phyloP scores from a whole-genome alignment of 2,113 vertebrate species.

The Saimiri boliviensis region DNA sequence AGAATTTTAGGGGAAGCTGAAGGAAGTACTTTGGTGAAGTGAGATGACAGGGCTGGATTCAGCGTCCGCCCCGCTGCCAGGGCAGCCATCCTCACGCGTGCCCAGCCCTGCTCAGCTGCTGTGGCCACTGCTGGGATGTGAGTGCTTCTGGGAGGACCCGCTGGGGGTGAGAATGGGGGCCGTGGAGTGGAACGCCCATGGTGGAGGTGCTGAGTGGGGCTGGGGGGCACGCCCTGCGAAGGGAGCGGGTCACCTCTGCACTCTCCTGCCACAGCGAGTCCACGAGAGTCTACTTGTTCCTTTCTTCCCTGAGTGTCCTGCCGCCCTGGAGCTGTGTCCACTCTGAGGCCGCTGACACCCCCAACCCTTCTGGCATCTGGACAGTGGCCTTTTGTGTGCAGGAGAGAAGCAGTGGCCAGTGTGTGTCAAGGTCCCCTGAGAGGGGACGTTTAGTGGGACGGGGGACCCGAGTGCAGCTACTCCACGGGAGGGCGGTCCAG shows the following conservation, averaged over 20 bases:
- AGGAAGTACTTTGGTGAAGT: not conserved
- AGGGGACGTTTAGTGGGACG: too few relatives aligned
- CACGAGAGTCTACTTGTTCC: not conserved
- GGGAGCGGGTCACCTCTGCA: too few relatives aligned
- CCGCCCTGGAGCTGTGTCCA: not conserved
- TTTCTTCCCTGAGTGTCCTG: not conserved
- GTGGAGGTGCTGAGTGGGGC: not conserved
- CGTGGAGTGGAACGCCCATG: too few relatives aligned
- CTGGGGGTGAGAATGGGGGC: too few relatives aligned
- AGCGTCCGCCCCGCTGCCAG: not conserved
- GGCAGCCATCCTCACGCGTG: rapidly evolving
- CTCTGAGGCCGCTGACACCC: not conserved
- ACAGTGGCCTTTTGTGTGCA: not conserved
- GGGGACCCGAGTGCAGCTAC: too few relatives aligned
- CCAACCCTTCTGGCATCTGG: not conserved
- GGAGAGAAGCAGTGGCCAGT: not conserved
- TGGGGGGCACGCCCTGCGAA: not conserved
- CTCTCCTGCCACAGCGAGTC: not conserved
- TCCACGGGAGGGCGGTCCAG: too few relatives aligned
- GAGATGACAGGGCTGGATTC: not conserved
- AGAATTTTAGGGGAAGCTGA: not conserved
- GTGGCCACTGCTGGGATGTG: not conserved
- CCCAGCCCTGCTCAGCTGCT: rapidly evolving
- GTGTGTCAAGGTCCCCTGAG: too few relatives aligned
- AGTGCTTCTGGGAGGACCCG: not conserved